phyloP scores from a whole-genome alignment of 2,797 vertebrate species.

The Megaceryle alcyon region DNA sequence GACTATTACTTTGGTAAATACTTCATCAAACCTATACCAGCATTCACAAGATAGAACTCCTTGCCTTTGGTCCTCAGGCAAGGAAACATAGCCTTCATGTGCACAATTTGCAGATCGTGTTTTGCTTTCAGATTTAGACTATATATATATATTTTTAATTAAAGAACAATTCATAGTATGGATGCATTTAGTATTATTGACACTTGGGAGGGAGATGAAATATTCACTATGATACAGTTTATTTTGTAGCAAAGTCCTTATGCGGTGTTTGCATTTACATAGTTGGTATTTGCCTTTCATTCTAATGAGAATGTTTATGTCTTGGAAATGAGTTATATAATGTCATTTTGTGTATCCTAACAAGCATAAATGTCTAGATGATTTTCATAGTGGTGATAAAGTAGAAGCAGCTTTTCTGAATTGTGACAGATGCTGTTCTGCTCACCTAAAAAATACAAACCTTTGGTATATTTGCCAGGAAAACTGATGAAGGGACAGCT shows the following conservation, averaged over 20 bases:
- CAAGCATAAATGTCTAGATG: not conserved
- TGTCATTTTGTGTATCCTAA: constrained; percentile 15
- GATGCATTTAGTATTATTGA: not conserved
- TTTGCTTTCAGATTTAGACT: not conserved
- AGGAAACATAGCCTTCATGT: not conserved
- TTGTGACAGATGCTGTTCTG: not conserved
- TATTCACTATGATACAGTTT: not conserved
- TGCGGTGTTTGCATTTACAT: not conserved
- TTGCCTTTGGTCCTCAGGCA: not conserved
- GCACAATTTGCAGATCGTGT: not conserved
- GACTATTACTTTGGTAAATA: not conserved
- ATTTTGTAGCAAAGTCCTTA: not conserved
- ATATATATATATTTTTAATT: not conserved
- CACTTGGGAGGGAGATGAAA: not conserved
- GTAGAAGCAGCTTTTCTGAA: not conserved
- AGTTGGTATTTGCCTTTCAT: constrained; percentile 1
- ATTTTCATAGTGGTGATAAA: not conserved
- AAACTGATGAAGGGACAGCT: not conserved
- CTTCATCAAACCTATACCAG: not conserved
- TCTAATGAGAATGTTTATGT: not conserved
- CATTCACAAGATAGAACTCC: not conserved
- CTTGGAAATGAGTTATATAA: not conserved
- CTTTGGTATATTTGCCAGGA: not conserved
- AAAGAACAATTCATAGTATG: not conserved
- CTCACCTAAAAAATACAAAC: not conserved